Conservation (phyloP, 2,888 invertebrate genomes). For the Tryphoninae sp. region DNA sequence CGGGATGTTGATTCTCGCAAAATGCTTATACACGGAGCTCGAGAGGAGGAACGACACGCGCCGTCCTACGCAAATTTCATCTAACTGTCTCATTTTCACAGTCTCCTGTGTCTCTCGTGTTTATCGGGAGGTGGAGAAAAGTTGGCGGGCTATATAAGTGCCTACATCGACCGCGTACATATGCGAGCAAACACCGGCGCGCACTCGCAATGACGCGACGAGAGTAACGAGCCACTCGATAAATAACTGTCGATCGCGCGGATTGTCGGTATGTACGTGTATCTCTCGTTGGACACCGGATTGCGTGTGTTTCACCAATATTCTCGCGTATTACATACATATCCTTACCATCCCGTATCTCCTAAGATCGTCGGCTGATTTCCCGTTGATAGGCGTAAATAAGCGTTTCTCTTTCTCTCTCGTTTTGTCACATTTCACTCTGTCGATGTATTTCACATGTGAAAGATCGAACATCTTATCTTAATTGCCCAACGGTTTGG, state of each 20-base stretch:
- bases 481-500: conserved; percentile 61
- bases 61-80: conserved; percentile 29
- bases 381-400: conserved; percentile 37
- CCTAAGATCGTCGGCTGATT: conserved; percentile 43
- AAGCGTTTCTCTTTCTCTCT: conserved; percentile 10
- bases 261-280: conserved; percentile 27
- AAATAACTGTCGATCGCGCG: conserved; percentile 56
- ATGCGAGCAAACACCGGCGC: neutral
- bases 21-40: neutral
- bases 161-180: neutral
- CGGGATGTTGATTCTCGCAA: neutral
- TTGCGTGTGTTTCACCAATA: conserved; percentile 31
- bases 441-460: conserved; percentile 5
- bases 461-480: conserved; percentile 60
- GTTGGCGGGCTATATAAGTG: conserved; percentile 19
- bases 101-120: conserved; percentile 15
- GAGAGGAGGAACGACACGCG: neutral
- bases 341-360: conserved; percentile 17
- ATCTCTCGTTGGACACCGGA: conserved; percentile 7
- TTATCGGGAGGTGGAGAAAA: conserved; percentile 17
- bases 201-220: conserved; percentile 54
- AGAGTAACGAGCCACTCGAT: conserved; percentile 57
- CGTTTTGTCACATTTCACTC: neutral
- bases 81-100: conserved; percentile 16
- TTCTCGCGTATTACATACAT: conserved; percentile 13